Base-by-base conservation (phyloP, 2,797 vertebrate species). In the Alauda arvensis region DNA sequence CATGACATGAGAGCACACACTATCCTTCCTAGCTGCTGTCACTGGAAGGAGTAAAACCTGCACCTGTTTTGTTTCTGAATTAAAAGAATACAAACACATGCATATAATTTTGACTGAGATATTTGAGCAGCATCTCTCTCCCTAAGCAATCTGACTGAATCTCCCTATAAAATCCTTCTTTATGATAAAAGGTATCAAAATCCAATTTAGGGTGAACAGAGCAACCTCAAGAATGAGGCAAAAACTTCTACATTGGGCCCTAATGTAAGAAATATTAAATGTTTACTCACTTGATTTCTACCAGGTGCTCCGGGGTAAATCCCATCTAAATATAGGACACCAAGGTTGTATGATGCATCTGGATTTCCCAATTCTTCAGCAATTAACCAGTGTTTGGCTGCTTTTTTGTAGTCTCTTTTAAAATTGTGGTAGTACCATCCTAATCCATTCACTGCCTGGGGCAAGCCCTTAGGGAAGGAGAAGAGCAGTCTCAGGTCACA, bases 361-460 rank as follows among this genome's bases (percentile, higher is more conserved):
- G 93, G 94, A 85, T 98, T 99, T 51, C 98, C 98, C 56, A 98
- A 85, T 40, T 97, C 96, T 72, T 98, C 98, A 8, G 98, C 99
- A 94, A 97, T 93, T 83, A 98, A 92, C 95, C 98, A 99, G 92
- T 98, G 98, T 65, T 96, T 93, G 7, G 96, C 91, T 1, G 98
- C 98, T 67, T 95, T 98, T 69, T 46, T 94, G 83, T 97, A 96
- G 92, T 99, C 97, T 69, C 96, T 97, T 79, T 95, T 97, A 56
- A 98, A 96, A 48, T 93, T 96, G 95, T 98, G 97, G 91, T 99
- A 98, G 95, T 99, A 99, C 98, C 98, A 99, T 68, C 99, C 99
- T 60, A 99, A 91, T 67, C 98, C 98, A 60, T 99, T 99, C 95
- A 99, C 95, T 45, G 99, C 99, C 29, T 97, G 97, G 82, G 97